Base-by-base conservation (phyloP, 2,888 invertebrate genomes). In the Podotricha telesiphe region DNA sequence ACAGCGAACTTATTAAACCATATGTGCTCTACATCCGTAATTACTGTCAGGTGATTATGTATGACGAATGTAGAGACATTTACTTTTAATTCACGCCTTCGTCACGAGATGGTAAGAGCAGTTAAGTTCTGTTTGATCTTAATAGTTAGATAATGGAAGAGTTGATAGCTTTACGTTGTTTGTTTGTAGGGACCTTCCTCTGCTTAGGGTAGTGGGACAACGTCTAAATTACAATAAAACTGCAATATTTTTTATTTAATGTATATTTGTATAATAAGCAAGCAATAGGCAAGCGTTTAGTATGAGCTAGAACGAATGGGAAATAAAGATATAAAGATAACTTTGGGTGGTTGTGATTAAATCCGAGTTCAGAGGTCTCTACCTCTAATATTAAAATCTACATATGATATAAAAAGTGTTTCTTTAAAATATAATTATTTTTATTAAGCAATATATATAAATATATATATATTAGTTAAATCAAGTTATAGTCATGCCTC, bases 1-100 rank as follows among this genome's bases (percentile, higher is more conserved):
- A 37, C 59, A 37, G 45, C 48, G 40, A 66, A 59, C 66, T 66
- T 66, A 66, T 66, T 66, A 66, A 59, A 48, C 66, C 66, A 66
- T 59, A 66, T 66, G 66, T 66, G 66, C 59, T 48, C 65, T 42
- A 55, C 56, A 63, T 55, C 48, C 34, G 53, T 56, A 56, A 56
- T 64, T 15, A 59, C 47, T 45, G 42, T 40, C 58, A 58, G 53
- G 58, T 22, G 58, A 42, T 58, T 42, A 58, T 40, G 42, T 42
- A 42, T 58, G 58, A 10, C 15, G 20, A 58, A 22, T 58, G 58
- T 58, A 42, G 58, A 58, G 22, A 58, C 58, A 42, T 58, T 58
- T 58, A 58, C 58, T 42, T 42, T 58, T 58, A 58, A 58, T 53
- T 58, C 58, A 58, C 58, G 58, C 58, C 22, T 42, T 22, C 20